Evolutionary conservation across 2,797 vertebrate genomes (phyloP), one percentile per base, ranked within the genome.

Genomic region (Chaetodon trifasciatus): DNA sequence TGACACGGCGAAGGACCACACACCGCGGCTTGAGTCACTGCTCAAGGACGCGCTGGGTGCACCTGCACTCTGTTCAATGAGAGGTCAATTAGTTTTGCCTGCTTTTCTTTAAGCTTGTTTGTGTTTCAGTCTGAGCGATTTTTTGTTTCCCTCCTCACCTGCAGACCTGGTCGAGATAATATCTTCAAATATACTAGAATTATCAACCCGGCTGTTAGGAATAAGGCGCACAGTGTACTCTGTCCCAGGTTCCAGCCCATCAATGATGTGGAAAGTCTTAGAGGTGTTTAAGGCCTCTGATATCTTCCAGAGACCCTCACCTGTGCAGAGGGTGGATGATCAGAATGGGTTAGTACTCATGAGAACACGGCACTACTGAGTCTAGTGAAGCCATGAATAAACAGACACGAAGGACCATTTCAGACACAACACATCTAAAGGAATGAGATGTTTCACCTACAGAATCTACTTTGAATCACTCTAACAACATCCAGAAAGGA

Each of bases 141-240:
- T 52, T 47, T 9, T 15, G 42, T 70, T 60, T 56, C 8, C 60
- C 81, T 88, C 88, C 97, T 98, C 96, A 97, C 96, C 97, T 97
- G 95, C 95, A 88, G 95, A 96, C 95, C 93, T 93, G 40, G 96
- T 96, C 87, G 92, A 96, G 96, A 97, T 95, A 94, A 97, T 95
- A 93, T 97, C 96, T 96, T 97, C 96, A 96, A 96, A 97, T 95
- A 98, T 96, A 94, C 96, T 97, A 97, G 95, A 96, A 94, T 97
- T 96, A 97, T 96, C 95, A 93, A 95, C 92, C 96, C 95, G 94
- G 88, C 94, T 95, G 96, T 97, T 96, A 93, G 97, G 95, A 95
- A 97, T 93, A 85, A 97, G 95, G 88, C 94, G 96, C 92, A 97
- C 95, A 93, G 95, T 96, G 89, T 96, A 96, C 72, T 96, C 96